Base-by-base conservation (phyloP, 2,888 invertebrate species). In the Creontiades dilutus region DNA sequence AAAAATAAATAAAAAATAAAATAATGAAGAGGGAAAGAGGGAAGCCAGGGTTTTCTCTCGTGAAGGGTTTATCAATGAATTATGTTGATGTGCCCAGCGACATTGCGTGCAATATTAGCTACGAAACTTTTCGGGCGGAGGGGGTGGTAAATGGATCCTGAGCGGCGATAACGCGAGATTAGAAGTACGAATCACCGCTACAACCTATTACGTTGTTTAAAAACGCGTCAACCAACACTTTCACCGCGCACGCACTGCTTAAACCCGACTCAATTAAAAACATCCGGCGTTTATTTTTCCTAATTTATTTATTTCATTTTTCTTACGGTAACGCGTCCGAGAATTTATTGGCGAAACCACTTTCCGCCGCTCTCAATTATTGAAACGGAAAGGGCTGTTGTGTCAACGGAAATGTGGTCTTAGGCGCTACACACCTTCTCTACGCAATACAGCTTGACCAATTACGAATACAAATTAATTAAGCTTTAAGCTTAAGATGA, bases 61-160 rank as follows among this genome's bases (percentile, higher is more conserved):
- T 37, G 78, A 80, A 80, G 78, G 46, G 78, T 80, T 80, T 80
- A 80, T 80, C 78, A 80, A 80, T 80, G 78, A 80, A 80, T 80
- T 37, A 80, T 80, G 78, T 80, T 47, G 78, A 47, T 80, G 78
- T n/a, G 46, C 9, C 16, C n/a, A 46, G 78, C 37, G 78, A 19
- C 78, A 47, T 80, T 80, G 78, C 78, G 78, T 80, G 78, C 78
- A 19, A 16, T 47, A 78, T 80, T 80, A 80, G 78, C 78, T 46
- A n/a, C 46, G 16, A 28, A 68, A 16, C 37, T 37, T 37, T 23
- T 12, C 1, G 5, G 27, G 19, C 12, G 9, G 68, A 48, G 19
- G 11, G 68, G 23, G 68, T 68, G 78, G 0, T 5, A 11, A 57
- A 9, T 9, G n/a, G 78, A 46, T 37, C 13, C 14, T 27, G 78